Percentiles rank a stretch among this genome's conserved stretches.
These are phyloP conservation scores for Drosophila anomalata DNA, from an alignment of 2,888 invertebrate genomes.

Conservation along the genomic window DNA sequence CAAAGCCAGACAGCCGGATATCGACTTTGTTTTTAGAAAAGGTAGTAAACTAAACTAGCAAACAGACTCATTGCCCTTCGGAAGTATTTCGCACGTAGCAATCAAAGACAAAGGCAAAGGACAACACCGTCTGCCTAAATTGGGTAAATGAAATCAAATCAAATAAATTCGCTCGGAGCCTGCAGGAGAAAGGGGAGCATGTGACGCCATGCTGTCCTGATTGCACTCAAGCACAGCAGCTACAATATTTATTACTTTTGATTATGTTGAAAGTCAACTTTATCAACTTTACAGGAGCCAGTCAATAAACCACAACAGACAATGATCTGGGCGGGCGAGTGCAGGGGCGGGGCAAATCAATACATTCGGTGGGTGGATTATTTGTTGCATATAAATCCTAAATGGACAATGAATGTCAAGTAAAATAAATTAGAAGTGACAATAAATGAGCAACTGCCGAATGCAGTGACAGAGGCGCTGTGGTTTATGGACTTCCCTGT, in stretches of 20 bases:
- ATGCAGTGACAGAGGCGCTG: constrained; percentile 12
- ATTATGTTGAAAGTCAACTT: constrained; percentile 79
- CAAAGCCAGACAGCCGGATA: constrained; percentile 22
- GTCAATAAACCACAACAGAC: constrained; percentile 75
- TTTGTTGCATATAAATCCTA: constrained; percentile 73
- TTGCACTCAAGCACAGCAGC: constrained; percentile 75
- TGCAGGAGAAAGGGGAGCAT: constrained; percentile 23
- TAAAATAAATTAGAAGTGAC: constrained; percentile 77
- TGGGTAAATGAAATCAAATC: constrained; percentile 65
- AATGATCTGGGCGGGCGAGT: constrained; percentile 35
- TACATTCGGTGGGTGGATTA: constrained; percentile 29
- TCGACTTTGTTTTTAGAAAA: constrained; percentile 21
- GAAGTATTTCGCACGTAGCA: constrained; percentile 59
- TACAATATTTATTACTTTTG: constrained; percentile 79
- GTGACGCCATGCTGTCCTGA: constrained; percentile 64
- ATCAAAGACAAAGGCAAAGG: constrained; percentile 34
- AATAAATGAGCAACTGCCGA: constrained; percentile 74
- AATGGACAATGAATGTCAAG: constrained; percentile 77
- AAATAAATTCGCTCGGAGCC: constrained; percentile 54
- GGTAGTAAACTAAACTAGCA: constrained; percentile 24
- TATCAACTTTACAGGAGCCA: constrained; percentile 79
- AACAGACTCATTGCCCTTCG: constrained; percentile 33
- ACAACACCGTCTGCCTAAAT: constrained; percentile 36
- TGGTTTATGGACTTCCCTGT: constrained; percentile 27
- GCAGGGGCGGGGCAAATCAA: constrained; percentile 7